Base-by-base conservation (phyloP, 1,140 invertebrate genomes). In the Trypoxylus dichotomus region DNA sequence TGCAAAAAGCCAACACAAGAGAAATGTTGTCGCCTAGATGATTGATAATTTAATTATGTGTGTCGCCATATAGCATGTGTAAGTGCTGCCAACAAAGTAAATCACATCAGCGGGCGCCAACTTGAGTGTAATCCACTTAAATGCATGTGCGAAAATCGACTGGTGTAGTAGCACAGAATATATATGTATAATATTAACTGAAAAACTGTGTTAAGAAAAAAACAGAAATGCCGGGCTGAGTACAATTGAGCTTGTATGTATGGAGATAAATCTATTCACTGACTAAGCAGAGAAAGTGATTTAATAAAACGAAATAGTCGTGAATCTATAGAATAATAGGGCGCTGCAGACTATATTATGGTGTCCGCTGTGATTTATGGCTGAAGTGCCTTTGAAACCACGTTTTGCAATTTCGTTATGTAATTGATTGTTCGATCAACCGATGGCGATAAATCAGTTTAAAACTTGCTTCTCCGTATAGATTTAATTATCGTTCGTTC, bases 51-150 rank as follows among this genome's bases (percentile, higher is more conserved):
- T 68, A 68, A 68, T 68, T 27, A 29, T 24, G 60, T 68, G 19
- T 15, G 1, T 27, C 24, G 60, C 60, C 21, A 13, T 24, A 27
- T 29, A 11, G 21, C 27, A 68, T 3, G 13, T 2, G 21, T 60
- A 60, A 24, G 58, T 60, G 58, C 21, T 68, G 60, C 60, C 60
- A 25, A 68, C 60, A 29, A 68, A 68, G 24, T 68, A 68, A 68
- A 68, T 68, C 60, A 68, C 19, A 24, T 29, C 27, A 68, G 3
- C 13, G 60, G 7, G 21, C 60, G 27, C 60, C 60, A 24, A n/a
- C 58, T 8, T 1, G 8, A 43, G 15, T 19, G n/a, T 60, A 60
- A 60, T 43, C 15, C 42, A 60, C n/a, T 6, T 60, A 19, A 8
- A 15, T 68, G 24, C 24, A 27, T 68, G 15, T 24, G 60, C 60